These are phyloP conservation scores for Macrophya annulata DNA, from an alignment of 2,888 invertebrate genomes.

Conservation along the genomic window DNA sequence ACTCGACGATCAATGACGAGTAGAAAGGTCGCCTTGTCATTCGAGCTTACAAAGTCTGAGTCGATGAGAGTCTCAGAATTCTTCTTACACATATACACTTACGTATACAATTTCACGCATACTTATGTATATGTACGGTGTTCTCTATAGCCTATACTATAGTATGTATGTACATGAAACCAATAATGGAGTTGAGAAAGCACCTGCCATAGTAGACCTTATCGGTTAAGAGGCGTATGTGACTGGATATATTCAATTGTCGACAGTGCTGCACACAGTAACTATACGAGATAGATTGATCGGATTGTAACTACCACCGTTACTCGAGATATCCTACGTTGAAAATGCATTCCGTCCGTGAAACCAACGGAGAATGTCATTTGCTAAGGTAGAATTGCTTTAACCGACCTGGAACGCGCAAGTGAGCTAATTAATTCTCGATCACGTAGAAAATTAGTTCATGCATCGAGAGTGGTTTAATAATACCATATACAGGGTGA, in stretches of 20 bases:
- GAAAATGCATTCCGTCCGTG: neutral
- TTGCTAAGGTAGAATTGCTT: neutral
- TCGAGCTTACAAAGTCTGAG: neutral
- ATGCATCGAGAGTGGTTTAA: neutral
- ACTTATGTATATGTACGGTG: neutral
- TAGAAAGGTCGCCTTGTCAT: neutral
- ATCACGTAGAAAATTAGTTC: slow-evolving; percentile 29
- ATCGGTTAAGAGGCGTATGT: slow-evolving; percentile 17
- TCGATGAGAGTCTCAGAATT: neutral
- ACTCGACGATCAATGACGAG: slow-evolving; percentile 30
- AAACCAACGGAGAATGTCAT: neutral
- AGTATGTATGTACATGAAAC: slow-evolving; percentile 3
- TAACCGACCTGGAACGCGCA: neutral
- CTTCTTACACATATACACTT: neutral
- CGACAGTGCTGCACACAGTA: neutral
- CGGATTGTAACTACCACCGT: slow-evolving; percentile 27
- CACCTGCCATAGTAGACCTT: slow-evolving; percentile 10
- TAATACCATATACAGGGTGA: neutral
- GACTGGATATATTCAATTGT: slow-evolving; percentile 34
- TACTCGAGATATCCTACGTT: neutral
- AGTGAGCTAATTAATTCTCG: slow-evolving; percentile 7
- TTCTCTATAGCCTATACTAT: neutral
- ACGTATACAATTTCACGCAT: neutral
- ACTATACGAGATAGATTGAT: slow-evolving; percentile 30
- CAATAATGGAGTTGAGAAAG: slow-evolving; percentile 11